A percentile compares a stretch with the other conserved stretches of the same genome.
Conservation (phyloP, 1,140 invertebrate genomes). For the Thaumetopoea pityocampa region DNA sequence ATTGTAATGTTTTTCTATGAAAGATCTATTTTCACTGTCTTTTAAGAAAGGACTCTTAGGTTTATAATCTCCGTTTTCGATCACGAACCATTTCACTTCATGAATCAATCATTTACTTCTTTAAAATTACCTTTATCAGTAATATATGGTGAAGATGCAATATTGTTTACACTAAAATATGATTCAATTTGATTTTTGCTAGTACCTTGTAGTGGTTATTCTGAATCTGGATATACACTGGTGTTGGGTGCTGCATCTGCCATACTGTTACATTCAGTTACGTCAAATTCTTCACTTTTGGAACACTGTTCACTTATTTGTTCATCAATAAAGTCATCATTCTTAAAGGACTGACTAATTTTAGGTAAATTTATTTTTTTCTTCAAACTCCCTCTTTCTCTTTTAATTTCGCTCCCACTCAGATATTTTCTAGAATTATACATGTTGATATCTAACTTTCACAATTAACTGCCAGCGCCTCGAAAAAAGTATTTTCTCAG, state of each 20-base stretch:
- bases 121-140: slow-evolving; percentile 27
- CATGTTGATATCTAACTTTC: no score
- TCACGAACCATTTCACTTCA: slow-evolving; percentile 22
- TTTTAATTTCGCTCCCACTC: slow-evolving; percentile 20
- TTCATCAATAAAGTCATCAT: slow-evolving; percentile 13
- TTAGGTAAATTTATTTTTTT: slow-evolving; percentile 23
- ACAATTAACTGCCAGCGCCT: no score
- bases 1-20: slow-evolving; percentile 20
- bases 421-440: slow-evolving; percentile 21
- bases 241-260: slow-evolving; percentile 20
- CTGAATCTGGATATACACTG: slow-evolving; percentile 18
- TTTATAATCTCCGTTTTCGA: slow-evolving; percentile 25
- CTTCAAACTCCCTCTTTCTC: slow-evolving; percentile 23
- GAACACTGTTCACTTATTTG: slow-evolving; percentile 13
- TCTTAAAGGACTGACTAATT: slow-evolving; percentile 21
- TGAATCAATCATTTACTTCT: slow-evolving; percentile 22
- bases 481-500: no score
- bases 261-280: slow-evolving; percentile 9
- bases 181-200: slow-evolving; percentile 12
- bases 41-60: slow-evolving; percentile 21
- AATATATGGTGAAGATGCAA: slow-evolving; percentile 22
- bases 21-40: slow-evolving; percentile 25
- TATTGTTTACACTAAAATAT: slow-evolving; percentile 8
- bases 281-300: slow-evolving; percentile 11
- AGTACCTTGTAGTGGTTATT: slow-evolving; percentile 21